phyloP scores from a whole-genome alignment of 2,113 vertebrate genomes.

The Alexandromys fortis region DNA sequence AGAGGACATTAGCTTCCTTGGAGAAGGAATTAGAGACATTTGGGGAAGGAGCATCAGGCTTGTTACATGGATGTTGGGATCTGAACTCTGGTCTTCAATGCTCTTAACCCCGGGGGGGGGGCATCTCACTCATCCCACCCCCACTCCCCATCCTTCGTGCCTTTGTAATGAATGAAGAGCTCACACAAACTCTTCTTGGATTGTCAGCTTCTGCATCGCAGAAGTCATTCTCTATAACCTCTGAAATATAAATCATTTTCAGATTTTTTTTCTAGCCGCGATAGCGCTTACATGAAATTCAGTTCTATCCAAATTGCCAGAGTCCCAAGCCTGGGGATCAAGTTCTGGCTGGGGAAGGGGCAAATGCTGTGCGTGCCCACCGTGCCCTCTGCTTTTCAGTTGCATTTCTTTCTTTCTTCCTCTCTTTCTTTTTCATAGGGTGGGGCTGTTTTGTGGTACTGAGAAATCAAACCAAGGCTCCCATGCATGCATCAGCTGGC shows the following conservation, averaged over 20 bases:
- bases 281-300: background rate
- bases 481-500: background rate
- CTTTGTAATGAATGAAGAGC: background rate
- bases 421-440: background rate
- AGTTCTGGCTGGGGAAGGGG: background rate
- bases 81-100: background rate
- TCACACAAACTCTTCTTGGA: background rate
- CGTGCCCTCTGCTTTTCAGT: background rate
- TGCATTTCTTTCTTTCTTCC: fast-evolving
- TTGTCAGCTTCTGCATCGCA: background rate
- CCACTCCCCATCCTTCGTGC: background rate
- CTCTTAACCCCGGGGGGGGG: no score
- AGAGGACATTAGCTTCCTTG: background rate
- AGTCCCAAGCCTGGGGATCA: background rate
- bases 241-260: background rate
- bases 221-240: background rate
- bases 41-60: background rate
- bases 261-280: background rate
- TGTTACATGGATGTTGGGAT: no score
- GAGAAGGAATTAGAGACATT: background rate
- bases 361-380: background rate
- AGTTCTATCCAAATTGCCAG: background rate
- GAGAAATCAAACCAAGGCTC: background rate
- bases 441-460: background rate
- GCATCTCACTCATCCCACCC: background rate